Evolutionary conservation across 2,888 invertebrate species (phyloP), one percentile per base, ranked within the genome.

Genomic region (Lasiommata megera): DNA sequence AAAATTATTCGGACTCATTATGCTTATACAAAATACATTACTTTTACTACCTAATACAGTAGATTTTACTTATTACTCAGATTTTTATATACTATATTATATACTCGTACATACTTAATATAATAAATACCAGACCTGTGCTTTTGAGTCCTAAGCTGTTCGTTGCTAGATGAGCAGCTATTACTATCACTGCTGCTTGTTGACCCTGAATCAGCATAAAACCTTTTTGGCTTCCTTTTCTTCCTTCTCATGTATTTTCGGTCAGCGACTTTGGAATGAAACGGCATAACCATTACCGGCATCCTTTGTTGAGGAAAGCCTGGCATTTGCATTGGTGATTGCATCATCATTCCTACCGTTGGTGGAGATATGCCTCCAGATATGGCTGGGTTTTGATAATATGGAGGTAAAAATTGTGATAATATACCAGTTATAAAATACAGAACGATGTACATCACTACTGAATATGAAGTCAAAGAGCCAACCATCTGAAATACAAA

Each of bases 241-340:
- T 66, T 71, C 8, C 38, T 62, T 68, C 53, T 69, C 69, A 17
- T 71, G 57, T 56, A 64, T 57, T 66, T 68, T 23, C 51, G 58
- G 41, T 76, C 73, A 2, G 66, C 63, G 11, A 68, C 69, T 58
- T 76, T 80, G 0, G 79, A 77, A 52, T 79, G 78, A 62, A 75
- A 85, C 0, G 88, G 88, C 83, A 81, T 84, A 0, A 88, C 79
- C 0, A 88, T 79, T 34, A 82, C 74, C 0, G 87, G 86, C 29
- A 86, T 60, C 38, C 79, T 77, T 6, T 69, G 76, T 1, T 75
- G 79, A 1, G 67, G 55, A 55, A 53, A 62, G 6, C 69, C 64
- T 31, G 63, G 63, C 65, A 68, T 60, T 17, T 63, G 67, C 63
- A 70, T 62, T 0, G 59, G 60, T 3, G 61, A 55, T 9, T 65